Base-by-base conservation (phyloP, 2,797 vertebrate species). In the Novumbra hubbsi region DNA sequence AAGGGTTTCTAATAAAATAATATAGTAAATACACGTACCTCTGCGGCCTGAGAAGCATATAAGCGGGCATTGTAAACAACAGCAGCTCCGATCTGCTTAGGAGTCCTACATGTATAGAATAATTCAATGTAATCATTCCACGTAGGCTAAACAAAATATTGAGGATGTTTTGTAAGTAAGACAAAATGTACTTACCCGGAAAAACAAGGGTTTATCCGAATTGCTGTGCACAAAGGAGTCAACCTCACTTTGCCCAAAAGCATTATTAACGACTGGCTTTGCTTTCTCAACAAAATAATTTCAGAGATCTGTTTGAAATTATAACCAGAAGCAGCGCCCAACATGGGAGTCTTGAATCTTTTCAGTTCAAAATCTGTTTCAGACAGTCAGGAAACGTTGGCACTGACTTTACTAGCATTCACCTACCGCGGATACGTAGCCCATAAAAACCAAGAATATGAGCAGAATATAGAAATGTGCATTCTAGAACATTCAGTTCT, bases 41-140 rank as follows among this genome's bases (percentile, higher is more conserved):
- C 78, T 14, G 85, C 71, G 32, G 76, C 55, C 57, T 81, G 85
- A 49, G 80, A 82, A 0, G 71, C 75, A 4, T 85, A 87, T 41
- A 70, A 71, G 27, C 85, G 85, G 11, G 50, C 64, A 67, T 76
- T 76, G 15, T 78, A 75, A 45, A 70, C n/a, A 27, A 74, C 69
- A 14, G 73, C 48, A 62, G 71, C 74, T 55, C 71, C 77, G 60
- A 78, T 34, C 16, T 81, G 81, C 1, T 65, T 68, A 27, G 72
- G 80, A 2, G 12, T 34, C 27, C 84, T 87, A 16, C 55, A 12
- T 73, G 38, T 52, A 4, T 15, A 68, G 28, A 57, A 76, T 1
- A 27, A 32, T 6, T 24, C 19, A 14, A 49, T 28, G 2, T 65
- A 49, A 24, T 16, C 0, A 65, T 48, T 27, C 1, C 17, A 27